A percentile compares a stretch with the other conserved stretches of the same genome.
Evolutionary conservation across 2,113 vertebrate species (phyloP).

Genomic region (Neotoma lepida): DNA sequence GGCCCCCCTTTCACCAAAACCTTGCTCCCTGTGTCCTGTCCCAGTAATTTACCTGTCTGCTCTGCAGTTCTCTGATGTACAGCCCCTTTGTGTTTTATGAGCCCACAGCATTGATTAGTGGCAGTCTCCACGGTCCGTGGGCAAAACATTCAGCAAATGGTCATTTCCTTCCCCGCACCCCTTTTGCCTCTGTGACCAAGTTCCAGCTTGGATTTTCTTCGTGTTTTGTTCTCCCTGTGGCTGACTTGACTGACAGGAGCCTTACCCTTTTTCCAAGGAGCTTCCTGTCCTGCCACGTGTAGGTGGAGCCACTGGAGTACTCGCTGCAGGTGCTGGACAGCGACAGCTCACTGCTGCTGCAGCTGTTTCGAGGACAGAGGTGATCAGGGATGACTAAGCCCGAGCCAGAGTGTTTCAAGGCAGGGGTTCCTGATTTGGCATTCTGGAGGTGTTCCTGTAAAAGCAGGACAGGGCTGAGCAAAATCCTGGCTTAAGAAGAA

Average conservation of each 20-base stretch:
- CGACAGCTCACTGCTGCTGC: conserved; percentile 94
- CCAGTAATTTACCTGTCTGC: not conserved
- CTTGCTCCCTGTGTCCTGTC: not conserved
- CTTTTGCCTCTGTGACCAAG: not conserved
- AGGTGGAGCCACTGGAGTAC: conserved; percentile 94
- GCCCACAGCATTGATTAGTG: not conserved
- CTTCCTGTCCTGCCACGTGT: conserved; percentile 92
- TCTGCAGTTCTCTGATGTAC: not conserved
- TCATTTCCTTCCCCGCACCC: not conserved
- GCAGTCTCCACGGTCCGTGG: not conserved
- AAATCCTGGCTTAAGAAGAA: conserved; percentile 32
- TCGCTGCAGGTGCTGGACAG: conserved; percentile 96
- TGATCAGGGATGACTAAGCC: conserved; percentile 83
- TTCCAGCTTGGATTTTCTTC: not conserved
- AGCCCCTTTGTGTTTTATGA: not conserved
- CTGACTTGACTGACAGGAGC: not conserved
- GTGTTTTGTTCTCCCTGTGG: not conserved
- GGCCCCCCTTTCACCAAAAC: not conserved
- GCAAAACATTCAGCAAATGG: not conserved
- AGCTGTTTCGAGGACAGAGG: conserved; percentile 89
- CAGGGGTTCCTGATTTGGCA: conserved; percentile 85
- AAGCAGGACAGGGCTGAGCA: conserved; percentile 59
- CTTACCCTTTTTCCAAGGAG: conserved; percentile 90
- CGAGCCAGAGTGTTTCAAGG: conserved; percentile 87
- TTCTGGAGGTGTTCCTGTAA: conserved; percentile 90